These are phyloP conservation scores for Grus americana DNA, from an alignment of 2,113 vertebrate species.

Conservation along the genomic window DNA sequence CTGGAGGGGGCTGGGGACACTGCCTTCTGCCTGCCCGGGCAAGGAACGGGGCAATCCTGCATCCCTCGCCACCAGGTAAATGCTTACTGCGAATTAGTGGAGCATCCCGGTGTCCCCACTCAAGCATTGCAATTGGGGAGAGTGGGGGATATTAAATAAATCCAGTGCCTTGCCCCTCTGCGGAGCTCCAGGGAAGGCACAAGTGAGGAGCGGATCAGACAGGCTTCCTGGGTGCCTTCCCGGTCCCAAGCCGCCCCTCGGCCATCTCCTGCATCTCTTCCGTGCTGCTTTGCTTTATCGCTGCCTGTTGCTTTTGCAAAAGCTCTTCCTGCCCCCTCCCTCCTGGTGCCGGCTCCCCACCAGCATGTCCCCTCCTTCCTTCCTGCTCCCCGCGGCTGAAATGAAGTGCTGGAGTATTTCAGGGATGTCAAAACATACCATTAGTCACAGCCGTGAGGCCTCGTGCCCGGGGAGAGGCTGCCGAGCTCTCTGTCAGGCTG, in stretches of 20 bases:
- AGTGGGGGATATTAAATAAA: background rate
- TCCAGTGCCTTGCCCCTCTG: background rate
- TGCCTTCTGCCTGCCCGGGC: background rate
- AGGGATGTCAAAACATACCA: slow-evolving; percentile 65
- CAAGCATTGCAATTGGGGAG: background rate
- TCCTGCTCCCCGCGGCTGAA: slow-evolving; percentile 41
- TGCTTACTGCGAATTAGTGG: background rate
- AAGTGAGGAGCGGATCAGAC: background rate
- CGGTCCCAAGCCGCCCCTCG: background rate
- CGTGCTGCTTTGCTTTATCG: background rate
- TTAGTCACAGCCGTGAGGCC: slow-evolving; percentile 49
- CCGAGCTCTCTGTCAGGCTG: background rate
- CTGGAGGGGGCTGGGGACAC: background rate
- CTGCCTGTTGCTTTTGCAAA: slow-evolving; percentile 13
- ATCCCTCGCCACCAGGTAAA: background rate
- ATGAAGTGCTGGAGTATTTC: slow-evolving; percentile 52
- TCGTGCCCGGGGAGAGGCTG: slow-evolving; percentile 34
- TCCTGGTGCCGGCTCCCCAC: background rate
- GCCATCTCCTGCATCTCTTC: background rate
- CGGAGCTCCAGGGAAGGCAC: background rate
- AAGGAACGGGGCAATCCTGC: background rate
- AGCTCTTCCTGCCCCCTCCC: background rate
- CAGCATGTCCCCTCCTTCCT: slow-evolving; percentile 19
- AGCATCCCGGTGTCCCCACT: background rate
- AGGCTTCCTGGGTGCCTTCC: background rate